Base-by-base conservation (phyloP, 2,888 invertebrate genomes). In the Trisateles emortualis region DNA sequence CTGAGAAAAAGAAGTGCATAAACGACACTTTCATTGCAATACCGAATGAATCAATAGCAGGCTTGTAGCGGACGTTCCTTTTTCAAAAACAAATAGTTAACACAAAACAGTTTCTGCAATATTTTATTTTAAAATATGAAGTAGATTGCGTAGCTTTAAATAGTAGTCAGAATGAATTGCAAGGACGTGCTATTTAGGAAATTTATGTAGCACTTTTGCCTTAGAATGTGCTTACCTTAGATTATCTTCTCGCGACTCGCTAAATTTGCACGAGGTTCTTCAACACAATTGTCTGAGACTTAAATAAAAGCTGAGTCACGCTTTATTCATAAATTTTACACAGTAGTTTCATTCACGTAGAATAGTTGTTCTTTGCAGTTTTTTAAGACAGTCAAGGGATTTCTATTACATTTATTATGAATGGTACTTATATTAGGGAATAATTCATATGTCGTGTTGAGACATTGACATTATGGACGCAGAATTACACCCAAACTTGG, bases 161-260 rank as follows among this genome's bases (percentile, higher is more conserved):
- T 16, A 8, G 9, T 35, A 35, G 13, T 43, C 10, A 5, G n/a
- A 19, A 56, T 38, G 10, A 56, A 48, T 39, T 45, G 36, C 33
- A 52, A 61, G 48, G n/a, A 42, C 35, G 40, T 14, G 48, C 46
- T 35, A 30, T 38, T 48, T 29, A 13, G 14, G 39, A 24, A 47
- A 64, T 65, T 59, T 65, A 66, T 52, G 32, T 30, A 40, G 8
- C 13, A 29, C 44, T 33, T 41, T 52, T 41, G 35, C 35, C 14
- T 39, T 52, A 54, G 46, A 54, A 49, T 52, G 22, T 39, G 19
- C 39, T 61, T 47, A 58, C 53, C 39, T 36, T 19, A 49, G 14
- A 46, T 24, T 26, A 22, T 26, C 16, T 24, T 11, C 35, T 17
- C 33, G n/a, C 29, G 32, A 45, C 45, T 38, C 17, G 9, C 29